Base-by-base conservation (phyloP, 2,797 vertebrate species). In the Pelodytes ibericus region DNA sequence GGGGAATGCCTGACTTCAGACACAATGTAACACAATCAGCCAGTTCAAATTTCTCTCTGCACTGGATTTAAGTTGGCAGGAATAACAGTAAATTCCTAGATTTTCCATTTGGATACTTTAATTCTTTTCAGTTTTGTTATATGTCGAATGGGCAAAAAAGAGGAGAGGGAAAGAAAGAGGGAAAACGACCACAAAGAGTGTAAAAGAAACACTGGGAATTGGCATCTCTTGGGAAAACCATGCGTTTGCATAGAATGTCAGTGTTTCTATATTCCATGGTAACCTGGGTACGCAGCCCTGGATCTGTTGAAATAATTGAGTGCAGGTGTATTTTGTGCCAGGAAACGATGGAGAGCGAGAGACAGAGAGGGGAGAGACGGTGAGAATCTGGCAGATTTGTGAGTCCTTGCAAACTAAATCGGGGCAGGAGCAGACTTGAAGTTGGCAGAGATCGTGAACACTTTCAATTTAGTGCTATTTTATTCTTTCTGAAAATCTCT, bases 281-380 rank as follows among this genome's bases (percentile, higher is more conserved):
- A 88, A 86, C 84, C 5, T 60, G 74, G 81, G 64, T 71, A 73
- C 64, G 81, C 53, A 82, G 57, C 78, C 66, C 77, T 82, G 56
- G 25, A 72, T 20, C 67, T 31, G 49, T 51, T 13, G 4, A 39
- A n/a, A 60, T 72, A 47, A 74, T 62, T 0, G 18, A 29, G 27
- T 78, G 80, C 86, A 84, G 84, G 85, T 86, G 59, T 85, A 51
- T 30, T 9, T 44, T 10, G 20, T 81, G 85, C 86, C 87, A 85
- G 70, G 70, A 71, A 62, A 41, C 11, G 11, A 0, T 10, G 24
- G 61, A 10, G 13, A 53, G 29, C 41, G 30, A 22, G 25, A 1
- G 61, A 30, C 5, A 31, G 25, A 0, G 22, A 60, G 65, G 66
- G 10, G 24, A 74, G 62, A 74, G 57, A 25, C 67, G 36, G 0